Base-by-base conservation (phyloP, 2,797 vertebrate genomes). In the Esox masquinongy region DNA sequence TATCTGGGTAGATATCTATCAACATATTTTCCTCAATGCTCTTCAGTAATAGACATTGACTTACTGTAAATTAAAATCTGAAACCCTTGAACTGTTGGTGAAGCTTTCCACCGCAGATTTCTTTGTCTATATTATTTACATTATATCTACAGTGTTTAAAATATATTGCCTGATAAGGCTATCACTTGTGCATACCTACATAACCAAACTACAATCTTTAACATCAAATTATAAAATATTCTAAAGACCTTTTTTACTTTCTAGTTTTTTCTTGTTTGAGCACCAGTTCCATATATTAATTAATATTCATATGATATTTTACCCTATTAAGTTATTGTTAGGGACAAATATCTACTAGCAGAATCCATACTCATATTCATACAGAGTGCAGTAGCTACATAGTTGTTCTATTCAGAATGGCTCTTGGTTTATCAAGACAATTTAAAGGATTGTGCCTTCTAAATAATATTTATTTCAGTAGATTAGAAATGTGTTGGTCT, bases 1-100 rank as follows among this genome's bases (percentile, higher is more conserved):
- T 92, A 88, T 76, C 15, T 70, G 76, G 74, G 71, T n/a, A 83
- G 82, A 88, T 84, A 29, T 68, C 31, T 66, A 81, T 86, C 80
- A 74, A 80, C 16, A 76, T 77, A 72, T 12, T 16, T 7, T 71
- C 56, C 77, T 76, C 5, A 26, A 24, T 68, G 82, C 43, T n/a
- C 50, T 31, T 72, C 49, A 50, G 14, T 72, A 34, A 71, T 39
- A 47, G 43, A 50, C 8, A 56, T 2, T 5, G 0, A 0, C 12
- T 72, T 82, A 69, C 68, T 75, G 36, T 78, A 22, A 50, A 56
- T 76, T 68, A 0, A 74, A 68, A 83, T 70, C 19, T 67, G 53
- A 72, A 39, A 53, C 11, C 1, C n/a, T 39, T 17, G 22, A 70
- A 0, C 1, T 73, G 39, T 16, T 26, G 15, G 16, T 1, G 72